Base-by-base conservation (phyloP, 2,113 vertebrate genomes). In the Tamias sibiricus region DNA sequence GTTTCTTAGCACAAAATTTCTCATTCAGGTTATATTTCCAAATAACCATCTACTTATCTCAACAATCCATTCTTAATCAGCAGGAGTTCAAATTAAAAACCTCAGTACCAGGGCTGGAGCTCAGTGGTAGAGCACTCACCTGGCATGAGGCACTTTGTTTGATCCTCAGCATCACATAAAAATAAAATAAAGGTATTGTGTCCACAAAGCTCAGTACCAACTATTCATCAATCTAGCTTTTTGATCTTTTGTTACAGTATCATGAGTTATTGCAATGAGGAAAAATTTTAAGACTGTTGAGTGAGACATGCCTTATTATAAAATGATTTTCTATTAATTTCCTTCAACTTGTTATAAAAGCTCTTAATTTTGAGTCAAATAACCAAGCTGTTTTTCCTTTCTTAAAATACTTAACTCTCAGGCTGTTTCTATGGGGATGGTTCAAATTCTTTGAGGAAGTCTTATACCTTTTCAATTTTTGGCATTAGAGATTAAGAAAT, bases 1-100 rank as follows among this genome's bases (percentile, higher is more conserved):
- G 68, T 84, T 80, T 74, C 66, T 92, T 37, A 87, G 66, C 40
- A 64, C 19, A 35, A 95, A 91, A 49, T 87, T 90, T 81, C 54
- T 87, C 69, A 37, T 66, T 85, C 66, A 64, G 10, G 24, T 10
- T 64, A 12, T 54, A 89, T 90, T 57, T 80, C 35, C 44, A 47
- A 59, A 86, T 17, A 37, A 85, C 24, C 26, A 93, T 96, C 8
- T 93, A 59, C 14, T 71, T 42, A 47, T 47, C 44, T 47, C 44
- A 54, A 52, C 49, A 62, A 77, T n/a, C 10, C 42, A 84, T 79
- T 95, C 35, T 52, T 68, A 54, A 64, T 72, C 42, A 74, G 10
- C 24, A 93, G 64, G 57, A 77, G 69, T 77, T 84, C 86, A 87
- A 66, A 57, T 12, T 9, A 72, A 91, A 87, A 75, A n/a, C n/a